A percentile compares a stretch with the other conserved stretches of the same genome.
Evolutionary conservation across 64 coral and sea anemone species (phyloP).

Genomic region (Stichodactyla helianthus): DNA sequence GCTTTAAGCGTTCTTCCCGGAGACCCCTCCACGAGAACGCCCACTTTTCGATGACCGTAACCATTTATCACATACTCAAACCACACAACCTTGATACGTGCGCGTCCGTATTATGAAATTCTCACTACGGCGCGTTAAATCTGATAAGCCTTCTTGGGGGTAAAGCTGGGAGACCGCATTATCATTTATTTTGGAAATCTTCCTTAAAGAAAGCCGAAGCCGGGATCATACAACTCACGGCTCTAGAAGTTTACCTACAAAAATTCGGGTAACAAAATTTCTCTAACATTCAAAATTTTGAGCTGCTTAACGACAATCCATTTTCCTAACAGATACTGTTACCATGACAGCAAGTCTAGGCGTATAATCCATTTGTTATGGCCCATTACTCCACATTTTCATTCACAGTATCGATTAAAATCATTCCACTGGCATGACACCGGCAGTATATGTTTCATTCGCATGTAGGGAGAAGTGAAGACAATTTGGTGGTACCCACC

Average conservation of each 20-base stretch:
- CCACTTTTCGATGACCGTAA: neutral
- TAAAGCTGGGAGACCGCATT: neutral
- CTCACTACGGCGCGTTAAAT: neutral
- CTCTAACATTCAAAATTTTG: too few relatives aligned
- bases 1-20: too few relatives aligned
- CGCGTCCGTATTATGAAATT: neutral
- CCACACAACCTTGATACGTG: neutral
- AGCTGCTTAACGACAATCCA: too few relatives aligned
- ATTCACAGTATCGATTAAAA: neutral
- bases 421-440: neutral
- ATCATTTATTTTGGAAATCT: neutral
- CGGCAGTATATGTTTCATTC: neutral
- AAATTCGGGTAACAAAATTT: too few relatives aligned
- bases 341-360: too few relatives aligned
- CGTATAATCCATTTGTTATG: too few relatives aligned
- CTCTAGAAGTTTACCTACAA: neutral
- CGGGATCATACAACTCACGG: neutral
- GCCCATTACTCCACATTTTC: neutral
- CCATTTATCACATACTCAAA: neutral
- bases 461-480: neutral
- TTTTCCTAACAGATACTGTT: too few relatives aligned
- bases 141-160: conserved; percentile 1
- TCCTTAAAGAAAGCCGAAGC: neutral
- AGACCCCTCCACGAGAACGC: neutral
- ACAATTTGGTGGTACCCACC: neutral